These are phyloP conservation scores for Notiomystis cincta DNA, from an alignment of 2,113 vertebrate genomes.

Conservation along the genomic window DNA sequence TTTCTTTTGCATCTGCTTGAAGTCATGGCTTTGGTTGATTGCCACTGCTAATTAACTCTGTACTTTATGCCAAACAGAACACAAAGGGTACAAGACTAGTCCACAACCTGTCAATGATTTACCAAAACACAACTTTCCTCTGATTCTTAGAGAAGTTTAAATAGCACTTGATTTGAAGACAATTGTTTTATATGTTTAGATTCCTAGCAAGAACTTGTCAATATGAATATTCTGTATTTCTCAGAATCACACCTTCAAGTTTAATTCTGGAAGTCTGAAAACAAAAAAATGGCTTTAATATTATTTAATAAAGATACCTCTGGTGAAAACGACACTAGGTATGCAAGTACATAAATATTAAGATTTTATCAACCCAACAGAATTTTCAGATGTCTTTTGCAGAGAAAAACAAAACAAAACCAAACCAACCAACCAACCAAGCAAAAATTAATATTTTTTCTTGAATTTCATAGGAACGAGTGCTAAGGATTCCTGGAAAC, in stretches of 20 bases:
- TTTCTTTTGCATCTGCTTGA: neutral
- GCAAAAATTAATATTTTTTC: neutral
- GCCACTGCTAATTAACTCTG: conserved; percentile 13
- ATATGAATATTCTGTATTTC: neutral
- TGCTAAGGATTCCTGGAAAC: neutral
- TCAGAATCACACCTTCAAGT: neutral
- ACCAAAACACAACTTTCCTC: neutral
- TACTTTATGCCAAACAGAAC: neutral
- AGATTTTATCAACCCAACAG: neutral
- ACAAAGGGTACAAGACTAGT: neutral
- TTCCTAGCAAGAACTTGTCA: neutral
- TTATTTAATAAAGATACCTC: neutral
- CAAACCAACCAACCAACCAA: neutral
- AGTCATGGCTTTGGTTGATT: neutral
- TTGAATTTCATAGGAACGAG: neutral
- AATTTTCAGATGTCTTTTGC: neutral
- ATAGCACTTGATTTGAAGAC: neutral
- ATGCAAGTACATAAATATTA: neutral
- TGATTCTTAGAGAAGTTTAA: neutral
- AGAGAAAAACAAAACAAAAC: neutral
- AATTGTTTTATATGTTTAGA: neutral
- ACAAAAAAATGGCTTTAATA: neutral
- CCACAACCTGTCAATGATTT: neutral
- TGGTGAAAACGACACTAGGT: neutral
- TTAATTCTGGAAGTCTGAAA: neutral